Conservation (phyloP, 2,888 invertebrate genomes). For the Amiota mariae region DNA sequence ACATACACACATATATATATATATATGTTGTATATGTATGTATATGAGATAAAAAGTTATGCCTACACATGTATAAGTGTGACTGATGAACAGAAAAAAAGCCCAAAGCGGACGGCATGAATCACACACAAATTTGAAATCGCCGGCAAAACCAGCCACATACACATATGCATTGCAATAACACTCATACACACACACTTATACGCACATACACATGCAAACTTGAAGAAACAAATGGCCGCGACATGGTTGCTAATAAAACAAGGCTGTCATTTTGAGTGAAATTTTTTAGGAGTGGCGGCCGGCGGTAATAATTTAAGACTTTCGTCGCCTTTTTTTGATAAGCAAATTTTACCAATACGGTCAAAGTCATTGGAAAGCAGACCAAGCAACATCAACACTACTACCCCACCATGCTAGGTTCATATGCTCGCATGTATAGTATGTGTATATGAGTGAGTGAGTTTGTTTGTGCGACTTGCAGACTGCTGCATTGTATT, state of each 20-base stretch:
- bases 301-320: too few relatives aligned
- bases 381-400: too few relatives aligned
- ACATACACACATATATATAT: constrained; percentile 31
- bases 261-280: not conserved
- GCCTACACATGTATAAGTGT: not conserved
- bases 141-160: constrained; percentile 11
- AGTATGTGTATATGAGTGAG: too few relatives aligned
- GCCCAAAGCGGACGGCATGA: constrained; percentile 13
- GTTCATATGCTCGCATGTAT: too few relatives aligned
- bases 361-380: constrained; percentile 11
- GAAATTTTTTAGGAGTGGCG: constrained; percentile 9
- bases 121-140: constrained; percentile 8
- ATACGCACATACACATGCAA: not conserved
- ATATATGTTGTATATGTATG: too few relatives aligned
- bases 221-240: not conserved
- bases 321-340: not conserved
- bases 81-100: not conserved
- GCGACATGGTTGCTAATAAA: not conserved
- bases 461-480: too few relatives aligned
- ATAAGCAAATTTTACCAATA: constrained; percentile 19
- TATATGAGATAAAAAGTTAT: constrained; percentile 1
- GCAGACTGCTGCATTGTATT: too few relatives aligned
- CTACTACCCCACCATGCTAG: too few relatives aligned
- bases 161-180: not conserved
- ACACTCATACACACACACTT: constrained; percentile 2